phyloP scores from a whole-genome alignment of 2,113 vertebrate species.

The Aviceda subcristata region DNA sequence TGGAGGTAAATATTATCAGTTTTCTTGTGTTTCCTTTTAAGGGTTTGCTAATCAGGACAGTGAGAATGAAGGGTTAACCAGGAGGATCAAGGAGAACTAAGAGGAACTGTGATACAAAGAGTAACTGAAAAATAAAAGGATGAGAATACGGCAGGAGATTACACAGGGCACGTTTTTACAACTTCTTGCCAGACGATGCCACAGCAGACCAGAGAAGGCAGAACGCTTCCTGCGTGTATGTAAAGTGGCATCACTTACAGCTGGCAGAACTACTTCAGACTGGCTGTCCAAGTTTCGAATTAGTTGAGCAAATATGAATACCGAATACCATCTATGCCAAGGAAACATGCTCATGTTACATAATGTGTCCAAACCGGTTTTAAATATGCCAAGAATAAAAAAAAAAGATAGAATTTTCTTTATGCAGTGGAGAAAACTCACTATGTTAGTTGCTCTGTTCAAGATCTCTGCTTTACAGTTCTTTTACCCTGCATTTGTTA shows the following conservation, averaged over 20 bases:
- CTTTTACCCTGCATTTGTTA: not conserved
- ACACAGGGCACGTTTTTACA: not conserved
- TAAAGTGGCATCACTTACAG: not conserved
- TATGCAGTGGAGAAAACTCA: not conserved
- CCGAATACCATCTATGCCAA: not conserved
- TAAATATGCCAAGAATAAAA: not conserved
- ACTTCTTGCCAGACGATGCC: not conserved
- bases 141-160: not conserved
- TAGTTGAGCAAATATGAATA: not conserved
- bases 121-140: not conserved
- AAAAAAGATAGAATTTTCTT: not conserved
- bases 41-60: not conserved
- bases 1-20: not conserved
- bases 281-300: not conserved
- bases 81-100: not conserved
- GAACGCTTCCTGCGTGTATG: not conserved
- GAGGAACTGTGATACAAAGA: not conserved
- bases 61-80: not conserved
- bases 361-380: not conserved
- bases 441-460: not conserved
- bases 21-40: not conserved
- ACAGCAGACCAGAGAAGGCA: not conserved
- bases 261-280: not conserved
- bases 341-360: not conserved
- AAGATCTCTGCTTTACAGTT: not conserved